Base-by-base conservation (phyloP, 37 sponge, comb jelly and placozoan genomes). In the Aplysina aerophoba region DNA sequence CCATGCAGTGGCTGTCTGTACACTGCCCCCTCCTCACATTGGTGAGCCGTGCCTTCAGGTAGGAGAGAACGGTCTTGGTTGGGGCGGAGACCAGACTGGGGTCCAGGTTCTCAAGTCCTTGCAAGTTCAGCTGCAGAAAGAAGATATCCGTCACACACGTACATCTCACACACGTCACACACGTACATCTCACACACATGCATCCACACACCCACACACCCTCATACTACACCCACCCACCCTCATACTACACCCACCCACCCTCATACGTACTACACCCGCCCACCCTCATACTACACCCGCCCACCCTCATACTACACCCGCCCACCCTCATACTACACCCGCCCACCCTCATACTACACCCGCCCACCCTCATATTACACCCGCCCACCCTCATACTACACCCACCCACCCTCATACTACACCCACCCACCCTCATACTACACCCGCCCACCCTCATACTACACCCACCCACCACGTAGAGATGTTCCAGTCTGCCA, bases 401-500 rank as follows among this genome's bases (percentile, higher is more conserved):
- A 44, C 50, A 44, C 50, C 3, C 50, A 44, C 50, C 50, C 50
- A 44, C 50, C 3, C 50, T 11, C 50, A 44, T 8, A 44, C 50
- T 8, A 44, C 50, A 44, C 50, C 50, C 50, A 65, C 13, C 17
- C 35, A 30, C 34, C 13, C 71, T 30, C 71, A 69, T 35, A 69
- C 28, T 27, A 69, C 71, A 44, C 50, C 50, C 28, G 12, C 71
- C 13, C 71, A 69, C 71, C 3, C 71, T 30, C 71, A 69, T 35
- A 69, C 28, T 4, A 13, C 28, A 27, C 79, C 44, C n/a, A 19
- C 90, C 54, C 60, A 94, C 88, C 22, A 75, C 63, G 35, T 85
- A 88, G 30, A 96, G 90, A 40, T 87, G 60, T 30, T 87, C 81
- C 44, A 96, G 72, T 67, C 82, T 86, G 3, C 96, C 96, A 83